A percentile compares a stretch with the other conserved stretches of the same genome.
phyloP scores from a whole-genome alignment of 2,888 invertebrate genomes.

The Drepana falcataria region DNA sequence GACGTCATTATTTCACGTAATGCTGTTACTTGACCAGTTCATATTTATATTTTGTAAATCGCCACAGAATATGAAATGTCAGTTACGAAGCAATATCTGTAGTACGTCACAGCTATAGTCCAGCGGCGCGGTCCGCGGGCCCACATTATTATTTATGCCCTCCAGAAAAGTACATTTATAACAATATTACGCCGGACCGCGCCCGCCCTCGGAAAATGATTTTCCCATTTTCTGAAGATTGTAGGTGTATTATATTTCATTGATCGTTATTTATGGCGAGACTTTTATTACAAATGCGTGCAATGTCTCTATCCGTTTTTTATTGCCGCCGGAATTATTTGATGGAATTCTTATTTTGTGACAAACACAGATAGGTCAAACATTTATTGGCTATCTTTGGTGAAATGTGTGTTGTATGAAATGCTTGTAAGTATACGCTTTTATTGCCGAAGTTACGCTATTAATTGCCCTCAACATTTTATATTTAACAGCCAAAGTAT shows the following conservation, averaged over 20 bases:
- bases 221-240: conserved; percentile 78
- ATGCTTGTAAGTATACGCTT: conserved; percentile 39
- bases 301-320: conserved; percentile 77
- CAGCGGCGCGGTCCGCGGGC: conserved; percentile 36
- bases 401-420: conserved; percentile 45
- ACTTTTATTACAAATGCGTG: conserved; percentile 79
- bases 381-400: conserved; percentile 53
- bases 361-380: conserved; percentile 51
- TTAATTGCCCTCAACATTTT: conserved; percentile 24
- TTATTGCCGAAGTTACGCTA: conserved; percentile 34
- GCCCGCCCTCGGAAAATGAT: conserved; percentile 76
- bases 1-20: no score
- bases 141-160: conserved; percentile 76
- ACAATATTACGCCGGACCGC: conserved; percentile 77
- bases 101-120: conserved; percentile 17
- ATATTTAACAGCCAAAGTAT: no score
- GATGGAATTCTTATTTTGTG: conserved; percentile 68
- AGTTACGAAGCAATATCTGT: neutral
- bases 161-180: conserved; percentile 76
- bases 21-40: no score
- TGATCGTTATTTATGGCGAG: conserved; percentile 77
- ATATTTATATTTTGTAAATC: no score
- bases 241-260: conserved; percentile 79
- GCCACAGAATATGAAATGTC: neutral
- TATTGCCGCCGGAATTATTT: conserved; percentile 69